A percentile compares a stretch with the other conserved stretches of the same genome.
phyloP scores from a whole-genome alignment of 2,888 invertebrate genomes.

The Phasia obesa region DNA sequence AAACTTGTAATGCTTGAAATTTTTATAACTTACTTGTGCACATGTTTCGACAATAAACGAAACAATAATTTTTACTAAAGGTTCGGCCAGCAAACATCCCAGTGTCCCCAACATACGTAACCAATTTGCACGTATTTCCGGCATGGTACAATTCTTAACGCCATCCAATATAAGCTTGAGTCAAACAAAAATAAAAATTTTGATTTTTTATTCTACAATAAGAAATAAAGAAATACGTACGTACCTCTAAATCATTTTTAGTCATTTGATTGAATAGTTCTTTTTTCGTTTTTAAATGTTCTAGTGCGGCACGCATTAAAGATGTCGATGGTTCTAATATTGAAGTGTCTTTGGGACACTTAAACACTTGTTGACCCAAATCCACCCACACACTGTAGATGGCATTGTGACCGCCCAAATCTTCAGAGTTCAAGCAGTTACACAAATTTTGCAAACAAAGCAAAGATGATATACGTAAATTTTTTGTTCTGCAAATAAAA shows the following conservation, averaged over 20 bases:
- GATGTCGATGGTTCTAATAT: conserved; percentile 88
- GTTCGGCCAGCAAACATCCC: conserved; percentile 83
- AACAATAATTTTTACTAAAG: conserved; percentile 82
- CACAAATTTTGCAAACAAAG: conserved; percentile 89
- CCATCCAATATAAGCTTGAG: conserved; percentile 83
- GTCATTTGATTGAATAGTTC: conserved; percentile 84
- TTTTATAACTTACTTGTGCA: conserved; percentile 71
- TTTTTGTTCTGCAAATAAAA: conserved; percentile 81
- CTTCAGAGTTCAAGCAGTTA: conserved; percentile 85
- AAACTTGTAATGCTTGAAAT: background rate
- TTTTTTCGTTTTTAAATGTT: conserved; percentile 85
- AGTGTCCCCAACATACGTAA: conserved; percentile 85
- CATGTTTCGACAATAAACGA: conserved; percentile 85
- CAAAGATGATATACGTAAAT: conserved; percentile 86
- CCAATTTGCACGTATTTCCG: conserved; percentile 85
- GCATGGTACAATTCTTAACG: conserved; percentile 83
- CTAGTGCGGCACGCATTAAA: conserved; percentile 88
- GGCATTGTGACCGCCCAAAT: conserved; percentile 86
- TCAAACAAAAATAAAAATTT: background rate
- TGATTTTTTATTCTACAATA: background rate
- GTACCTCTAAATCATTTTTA: conserved; percentile 84
- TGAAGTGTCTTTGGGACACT: conserved; percentile 83
- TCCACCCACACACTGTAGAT: conserved; percentile 87
- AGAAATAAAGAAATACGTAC: background rate
- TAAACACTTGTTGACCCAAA: conserved; percentile 86